Percentiles rank a stretch among this genome's conserved stretches.
These are phyloP conservation scores for Esox masquinongy DNA, from an alignment of 2,797 vertebrate species.

Conservation along the genomic window DNA sequence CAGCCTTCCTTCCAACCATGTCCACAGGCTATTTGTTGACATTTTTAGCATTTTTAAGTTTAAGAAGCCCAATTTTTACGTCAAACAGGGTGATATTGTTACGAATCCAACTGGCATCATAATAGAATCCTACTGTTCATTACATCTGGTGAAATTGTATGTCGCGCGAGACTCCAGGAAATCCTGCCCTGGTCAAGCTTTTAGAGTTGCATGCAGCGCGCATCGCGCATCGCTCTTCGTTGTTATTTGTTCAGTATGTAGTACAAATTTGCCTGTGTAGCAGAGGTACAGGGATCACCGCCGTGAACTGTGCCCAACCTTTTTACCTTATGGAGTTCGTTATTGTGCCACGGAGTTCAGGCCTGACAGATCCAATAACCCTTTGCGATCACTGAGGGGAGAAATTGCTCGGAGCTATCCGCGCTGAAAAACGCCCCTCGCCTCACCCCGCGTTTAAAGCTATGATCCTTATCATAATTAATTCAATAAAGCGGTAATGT, in stretches of 20 bases:
- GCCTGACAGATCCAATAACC: conserved; percentile 99
- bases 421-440: conserved; percentile 73
- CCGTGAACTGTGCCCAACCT: conserved; percentile 91
- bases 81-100: conserved; percentile 30
- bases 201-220: conserved; percentile 41
- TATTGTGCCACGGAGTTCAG: conserved; percentile 97
- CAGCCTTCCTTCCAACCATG: too few species aligned
- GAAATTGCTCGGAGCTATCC: conserved; percentile 92
- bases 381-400: conserved; percentile 83
- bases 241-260: conserved; percentile 95
- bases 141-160: conserved; percentile 70
- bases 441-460: conserved; percentile 99
- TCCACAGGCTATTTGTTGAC: too few species aligned
- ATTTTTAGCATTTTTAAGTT: neutral
- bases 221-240: conserved; percentile 50
- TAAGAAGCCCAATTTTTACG: conserved; percentile 7
- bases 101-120: conserved; percentile 53
- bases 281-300: conserved; percentile 85
- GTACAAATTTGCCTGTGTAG: conserved; percentile 95
- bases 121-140: conserved; percentile 73
- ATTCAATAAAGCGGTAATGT: conserved; percentile 99
- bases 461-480: conserved; percentile 99
- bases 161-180: conserved; percentile 53
- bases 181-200: conserved; percentile 53
- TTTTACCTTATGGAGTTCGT: conserved; percentile 94